phyloP scores from a whole-genome alignment of 2,888 invertebrate species.

The Priocnemis perturbator region DNA sequence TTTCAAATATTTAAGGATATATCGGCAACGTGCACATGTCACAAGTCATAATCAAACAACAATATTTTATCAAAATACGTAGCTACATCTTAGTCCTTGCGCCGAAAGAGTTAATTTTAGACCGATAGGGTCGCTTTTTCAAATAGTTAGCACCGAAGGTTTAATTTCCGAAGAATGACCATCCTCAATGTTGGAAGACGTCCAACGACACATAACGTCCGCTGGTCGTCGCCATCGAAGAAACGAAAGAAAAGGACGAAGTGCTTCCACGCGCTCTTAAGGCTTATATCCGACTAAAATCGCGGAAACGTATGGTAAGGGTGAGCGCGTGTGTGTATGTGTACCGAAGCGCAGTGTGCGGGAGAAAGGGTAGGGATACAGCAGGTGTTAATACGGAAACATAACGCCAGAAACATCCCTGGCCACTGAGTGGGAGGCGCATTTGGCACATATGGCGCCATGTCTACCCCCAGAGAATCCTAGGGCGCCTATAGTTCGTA shows the following conservation, averaged over 20 bases:
- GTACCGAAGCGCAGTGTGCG: slow-evolving; percentile 19
- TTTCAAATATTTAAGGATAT: too few species aligned
- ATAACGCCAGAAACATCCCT: slow-evolving; percentile 56
- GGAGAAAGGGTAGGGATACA: slow-evolving; percentile 37
- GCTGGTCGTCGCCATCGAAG: background rate
- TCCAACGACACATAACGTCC: slow-evolving; percentile 11
- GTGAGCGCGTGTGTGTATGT: slow-evolving; percentile 8
- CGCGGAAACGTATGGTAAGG: slow-evolving; percentile 23
- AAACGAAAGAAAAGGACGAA: background rate
- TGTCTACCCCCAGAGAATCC: slow-evolving; percentile 41
- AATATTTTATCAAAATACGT: too few species aligned
- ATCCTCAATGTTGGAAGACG: slow-evolving; percentile 15
- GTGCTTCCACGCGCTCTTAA: slow-evolving; percentile 5
- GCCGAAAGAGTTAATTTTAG: too few species aligned
- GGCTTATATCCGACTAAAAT: slow-evolving; percentile 14
- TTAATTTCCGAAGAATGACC: slow-evolving; percentile 27
- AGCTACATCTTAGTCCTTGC: too few species aligned
- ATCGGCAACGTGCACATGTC: too few species aligned
- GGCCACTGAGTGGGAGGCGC: slow-evolving; percentile 34
- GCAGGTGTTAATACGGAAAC: slow-evolving; percentile 64
- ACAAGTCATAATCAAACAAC: too few species aligned
- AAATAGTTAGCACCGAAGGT: background rate
- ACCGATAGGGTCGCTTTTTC: too few species aligned
- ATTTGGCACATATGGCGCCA: slow-evolving; percentile 52
- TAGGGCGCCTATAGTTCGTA: slow-evolving; percentile 49